These are phyloP conservation scores for Maconellicoccus hirsutus DNA, from an alignment of 1,140 invertebrate genomes.

Conservation along the genomic window DNA sequence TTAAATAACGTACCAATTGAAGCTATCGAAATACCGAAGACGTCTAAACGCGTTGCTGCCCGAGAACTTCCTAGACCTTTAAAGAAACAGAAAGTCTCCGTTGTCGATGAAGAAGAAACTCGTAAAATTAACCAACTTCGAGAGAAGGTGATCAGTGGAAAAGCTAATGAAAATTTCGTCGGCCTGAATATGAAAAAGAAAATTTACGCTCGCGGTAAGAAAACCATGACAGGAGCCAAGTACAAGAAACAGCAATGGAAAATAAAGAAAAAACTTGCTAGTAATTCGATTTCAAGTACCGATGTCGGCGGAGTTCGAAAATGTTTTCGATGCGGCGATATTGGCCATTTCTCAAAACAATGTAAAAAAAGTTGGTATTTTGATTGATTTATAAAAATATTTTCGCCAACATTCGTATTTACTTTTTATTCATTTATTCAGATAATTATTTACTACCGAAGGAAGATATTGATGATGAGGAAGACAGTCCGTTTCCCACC, in stretches of 20 bases:
- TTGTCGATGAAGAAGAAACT: background rate
- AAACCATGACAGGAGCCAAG: conserved; percentile 60
- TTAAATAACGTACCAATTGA: background rate
- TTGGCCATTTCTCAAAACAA: conserved; percentile 70
- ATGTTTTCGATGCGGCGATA: conserved; percentile 75
- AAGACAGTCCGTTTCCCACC: conserved; percentile 40
- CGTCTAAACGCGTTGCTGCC: conserved; percentile 32
- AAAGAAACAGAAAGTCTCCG: background rate
- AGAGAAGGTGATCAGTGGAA: conserved; percentile 54
- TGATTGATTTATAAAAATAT: too few species aligned
- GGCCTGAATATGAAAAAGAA: conserved; percentile 85
- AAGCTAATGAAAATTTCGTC: conserved; percentile 79
- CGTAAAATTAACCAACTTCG: conserved; percentile 41
- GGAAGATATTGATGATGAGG: conserved; percentile 42
- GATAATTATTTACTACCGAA: conserved; percentile 41
- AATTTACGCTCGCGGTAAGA: conserved; percentile 68
- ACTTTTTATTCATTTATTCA: too few species aligned
- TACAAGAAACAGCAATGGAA: conserved; percentile 81
- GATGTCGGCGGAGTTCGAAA: conserved; percentile 48
- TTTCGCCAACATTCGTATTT: too few species aligned
- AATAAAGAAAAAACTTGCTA: conserved; percentile 48
- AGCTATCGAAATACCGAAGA: conserved; percentile 32
- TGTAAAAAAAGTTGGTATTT: conserved; percentile 45
- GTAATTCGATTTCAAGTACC: conserved; percentile 40
- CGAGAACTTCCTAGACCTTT: conserved; percentile 14